A percentile compares a stretch with the other conserved stretches of the same genome.
Conservation (phyloP, 2,113 vertebrate genomes). For the Dendrocopos noguchii region DNA sequence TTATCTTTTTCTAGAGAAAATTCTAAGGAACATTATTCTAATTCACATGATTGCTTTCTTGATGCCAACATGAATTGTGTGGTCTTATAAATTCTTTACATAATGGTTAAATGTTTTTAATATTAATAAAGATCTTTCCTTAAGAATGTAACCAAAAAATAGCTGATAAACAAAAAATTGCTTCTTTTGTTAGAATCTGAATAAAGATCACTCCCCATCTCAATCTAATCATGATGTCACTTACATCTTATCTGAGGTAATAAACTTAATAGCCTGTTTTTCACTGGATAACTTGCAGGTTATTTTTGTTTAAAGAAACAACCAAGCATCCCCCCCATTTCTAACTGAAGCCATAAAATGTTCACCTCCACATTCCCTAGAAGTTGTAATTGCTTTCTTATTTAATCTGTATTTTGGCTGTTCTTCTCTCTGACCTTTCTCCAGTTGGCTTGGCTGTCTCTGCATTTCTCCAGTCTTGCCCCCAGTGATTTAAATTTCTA, state of each 20-base stretch:
- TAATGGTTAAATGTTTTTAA: background rate
- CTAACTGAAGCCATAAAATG: background rate
- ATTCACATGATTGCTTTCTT: background rate
- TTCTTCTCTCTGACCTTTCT: background rate
- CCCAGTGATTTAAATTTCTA: background rate
- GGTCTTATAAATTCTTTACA: background rate
- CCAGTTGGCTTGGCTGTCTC: background rate
- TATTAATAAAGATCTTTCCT: background rate
- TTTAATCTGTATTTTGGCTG: background rate
- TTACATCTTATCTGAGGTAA: constrained; percentile 29
- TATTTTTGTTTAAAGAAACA: constrained; percentile 2
- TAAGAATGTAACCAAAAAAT: constrained; percentile 20
- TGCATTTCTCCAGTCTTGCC: background rate
- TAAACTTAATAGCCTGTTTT: constrained; percentile 20
- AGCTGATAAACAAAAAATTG: constrained; percentile 23
- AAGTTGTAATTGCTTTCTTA: background rate
- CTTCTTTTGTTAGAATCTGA: constrained; percentile 41
- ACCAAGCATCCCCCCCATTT: background rate
- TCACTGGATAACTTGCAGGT: background rate
- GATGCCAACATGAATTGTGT: background rate
- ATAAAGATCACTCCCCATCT: constrained; percentile 10
- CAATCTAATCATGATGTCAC: constrained; percentile 38
- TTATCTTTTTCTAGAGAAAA: background rate
- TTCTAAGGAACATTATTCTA: background rate
- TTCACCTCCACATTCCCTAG: background rate